A percentile compares a stretch with the other conserved stretches of the same genome.
phyloP scores from a whole-genome alignment of 2,888 invertebrate genomes.

The Aquatica leii region DNA sequence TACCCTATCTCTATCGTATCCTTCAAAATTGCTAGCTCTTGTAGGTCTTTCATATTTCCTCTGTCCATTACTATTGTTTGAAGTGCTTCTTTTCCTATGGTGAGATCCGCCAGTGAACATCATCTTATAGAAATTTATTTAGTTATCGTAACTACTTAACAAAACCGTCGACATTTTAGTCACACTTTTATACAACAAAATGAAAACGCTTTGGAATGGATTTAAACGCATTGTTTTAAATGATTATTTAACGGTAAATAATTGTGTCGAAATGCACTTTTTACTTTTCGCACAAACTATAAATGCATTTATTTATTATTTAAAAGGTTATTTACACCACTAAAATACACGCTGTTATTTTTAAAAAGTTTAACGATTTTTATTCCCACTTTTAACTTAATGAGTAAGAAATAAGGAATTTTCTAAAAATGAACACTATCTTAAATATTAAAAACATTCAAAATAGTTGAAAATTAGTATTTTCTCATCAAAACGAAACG shows the following conservation, averaged over 20 bases:
- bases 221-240: neutral
- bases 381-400: conserved; percentile 27
- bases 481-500: conserved; percentile 5
- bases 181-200: neutral
- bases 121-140: conserved; percentile 62
- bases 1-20: conserved; percentile 27
- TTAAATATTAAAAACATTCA: conserved; percentile 1
- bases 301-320: conserved; percentile 24
- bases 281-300: neutral
- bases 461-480: neutral
- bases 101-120: conserved; percentile 76
- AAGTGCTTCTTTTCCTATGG: conserved; percentile 64
- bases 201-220: conserved; percentile 7
- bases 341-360: conserved; percentile 13
- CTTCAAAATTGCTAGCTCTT: conserved; percentile 46
- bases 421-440: conserved; percentile 18
- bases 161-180: neutral
- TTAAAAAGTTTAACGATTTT: conserved; percentile 22
- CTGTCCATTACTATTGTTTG: conserved; percentile 55
- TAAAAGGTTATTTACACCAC: conserved; percentile 22
- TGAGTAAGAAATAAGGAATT: conserved; percentile 31
- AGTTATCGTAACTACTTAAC: too few species aligned
- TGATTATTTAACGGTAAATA: neutral
- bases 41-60: conserved; percentile 50
- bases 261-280: conserved; percentile 2